Evolutionary conservation across 2,797 vertebrate species (phyloP), one percentile per base, ranked within the genome.

Genomic region (Oreochromis grahami): DNA sequence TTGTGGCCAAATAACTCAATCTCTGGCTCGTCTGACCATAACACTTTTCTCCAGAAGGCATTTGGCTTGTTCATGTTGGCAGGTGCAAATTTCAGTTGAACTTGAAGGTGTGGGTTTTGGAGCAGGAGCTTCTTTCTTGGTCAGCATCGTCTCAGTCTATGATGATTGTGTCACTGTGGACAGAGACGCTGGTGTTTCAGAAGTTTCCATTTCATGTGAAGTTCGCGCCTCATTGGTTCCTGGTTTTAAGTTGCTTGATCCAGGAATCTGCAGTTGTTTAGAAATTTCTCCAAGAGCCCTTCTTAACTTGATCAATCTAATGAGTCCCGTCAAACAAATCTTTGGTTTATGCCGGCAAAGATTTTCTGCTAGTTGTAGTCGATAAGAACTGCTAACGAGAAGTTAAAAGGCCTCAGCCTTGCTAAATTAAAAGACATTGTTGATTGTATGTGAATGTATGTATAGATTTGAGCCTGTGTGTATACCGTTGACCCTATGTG

Each of bases 181-280:
- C 32, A 36, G 58, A 63, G 58, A 63, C 34, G 32, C 58, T n/a
- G 58, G 32, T 63, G 58, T 63, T 63, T 63, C 58, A 36, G 58
- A 63, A 10, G 4, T 63, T 36, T 12, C 32, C 32, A 36, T 10
- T 36, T 63, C 58, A 36, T 60, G 56, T 60, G 29, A 60, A 19
- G 17, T 36, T 63, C 36, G 32, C 17, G 4, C 58, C 17, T 63
- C 32, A 36, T 63, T 36, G 58, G 58, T 63, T 63, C 58, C 32
- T 63, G 58, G 32, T n/a, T 63, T 63, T 36, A 63, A 63, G 32
- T 63, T 0, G 32, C 36, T 36, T 68, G 36, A 68, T 43, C 38
- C 21, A 43, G 38, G 2, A 17, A 60, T 60, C 63, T 4, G 63
- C 38, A 68, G 38, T 26, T 43, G 63, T 68, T 68, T 68, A 41